phyloP scores from a whole-genome alignment of 2,797 vertebrate species.

The Cuniculus paca region DNA sequence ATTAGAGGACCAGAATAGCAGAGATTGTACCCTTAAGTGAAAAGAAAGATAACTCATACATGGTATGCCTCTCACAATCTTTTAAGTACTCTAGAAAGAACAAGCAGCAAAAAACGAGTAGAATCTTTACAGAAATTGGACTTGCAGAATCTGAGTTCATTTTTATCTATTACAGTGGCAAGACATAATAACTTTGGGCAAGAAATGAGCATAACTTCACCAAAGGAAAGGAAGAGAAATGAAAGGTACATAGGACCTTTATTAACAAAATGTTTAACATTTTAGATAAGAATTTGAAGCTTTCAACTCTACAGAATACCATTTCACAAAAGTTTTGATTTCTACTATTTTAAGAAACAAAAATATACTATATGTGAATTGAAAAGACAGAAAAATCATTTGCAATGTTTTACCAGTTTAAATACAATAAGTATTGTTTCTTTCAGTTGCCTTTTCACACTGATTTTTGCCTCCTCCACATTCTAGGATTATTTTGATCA shows the following conservation, averaged over 20 bases:
- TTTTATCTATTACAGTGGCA: slow-evolving; percentile 40
- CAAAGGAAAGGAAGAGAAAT: slow-evolving; percentile 72
- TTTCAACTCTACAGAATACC: neutral
- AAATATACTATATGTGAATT: slow-evolving; percentile 68
- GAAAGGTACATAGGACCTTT: slow-evolving; percentile 61
- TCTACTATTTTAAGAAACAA: slow-evolving; percentile 65
- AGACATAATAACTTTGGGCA: neutral
- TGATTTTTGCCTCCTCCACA: neutral
- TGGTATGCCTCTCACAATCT: neutral
- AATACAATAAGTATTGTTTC: neutral
- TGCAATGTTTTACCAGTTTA: slow-evolving; percentile 66
- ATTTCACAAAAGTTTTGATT: slow-evolving; percentile 33
- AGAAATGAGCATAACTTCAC: slow-evolving; percentile 78
- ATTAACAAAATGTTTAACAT: slow-evolving; percentile 71
- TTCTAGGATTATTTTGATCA: neutral
- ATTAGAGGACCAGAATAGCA: accelerated
- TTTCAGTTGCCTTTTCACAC: neutral
- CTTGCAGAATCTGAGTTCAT: slow-evolving; percentile 29
- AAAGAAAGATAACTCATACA: neutral
- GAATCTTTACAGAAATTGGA: neutral
- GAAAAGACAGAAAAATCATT: slow-evolving; percentile 73
- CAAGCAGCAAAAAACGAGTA: too few species aligned
- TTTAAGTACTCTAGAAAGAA: neutral
- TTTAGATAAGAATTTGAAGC: slow-evolving; percentile 71
- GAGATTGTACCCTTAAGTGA: neutral